Evolutionary conservation across 2,797 vertebrate species (phyloP), one percentile per base, ranked within the genome.

Genomic region (Hyperoplus lanceolatus): DNA sequence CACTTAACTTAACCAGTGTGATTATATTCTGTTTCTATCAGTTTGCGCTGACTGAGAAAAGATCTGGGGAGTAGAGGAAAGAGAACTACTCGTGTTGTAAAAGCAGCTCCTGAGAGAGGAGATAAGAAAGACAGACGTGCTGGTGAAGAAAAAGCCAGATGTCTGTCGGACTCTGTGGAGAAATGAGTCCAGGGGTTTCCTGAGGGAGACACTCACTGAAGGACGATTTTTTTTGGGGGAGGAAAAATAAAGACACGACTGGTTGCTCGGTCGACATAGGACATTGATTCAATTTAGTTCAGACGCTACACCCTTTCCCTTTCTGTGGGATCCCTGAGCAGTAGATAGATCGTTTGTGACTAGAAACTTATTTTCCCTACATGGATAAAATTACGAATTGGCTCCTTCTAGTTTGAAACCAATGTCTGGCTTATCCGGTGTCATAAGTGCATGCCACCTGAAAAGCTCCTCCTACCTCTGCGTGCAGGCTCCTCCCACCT

Each of bases 391-490:
- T 68, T 45, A 67, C 42, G 57, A 9, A 51, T 72, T 79, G 0
- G 50, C 70, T 80, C 70, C 53, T 29, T 77, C 77, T 87, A 81
- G 77, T 90, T 93, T 93, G 83, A 88, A 88, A 90, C 91, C 88
- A 77, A 84, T 93, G 92, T 92, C 90, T 75, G 67, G 14, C 56
- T 80, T 86, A 74, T 79, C 89, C 74, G 90, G 89, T 85, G 90
- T 87, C 83, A 60, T 81, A 75, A 48, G 88, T 85, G 89, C 91
- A 90, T 91, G 92, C 77, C 83, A 91, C 84, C 81, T 53, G 45
- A 75, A 76, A 84, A 86, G 84, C 91, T 85, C 18, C 92, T 95
- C 93, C 95, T 96, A 96, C 96, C 95, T 96, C 94, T 92, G 86
- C 86, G 79, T 94, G 92, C 94, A 94, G 94, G 93, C 93, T 91